Conservation (phyloP, 2,797 vertebrate species). For the Coregonus sp. region DNA sequence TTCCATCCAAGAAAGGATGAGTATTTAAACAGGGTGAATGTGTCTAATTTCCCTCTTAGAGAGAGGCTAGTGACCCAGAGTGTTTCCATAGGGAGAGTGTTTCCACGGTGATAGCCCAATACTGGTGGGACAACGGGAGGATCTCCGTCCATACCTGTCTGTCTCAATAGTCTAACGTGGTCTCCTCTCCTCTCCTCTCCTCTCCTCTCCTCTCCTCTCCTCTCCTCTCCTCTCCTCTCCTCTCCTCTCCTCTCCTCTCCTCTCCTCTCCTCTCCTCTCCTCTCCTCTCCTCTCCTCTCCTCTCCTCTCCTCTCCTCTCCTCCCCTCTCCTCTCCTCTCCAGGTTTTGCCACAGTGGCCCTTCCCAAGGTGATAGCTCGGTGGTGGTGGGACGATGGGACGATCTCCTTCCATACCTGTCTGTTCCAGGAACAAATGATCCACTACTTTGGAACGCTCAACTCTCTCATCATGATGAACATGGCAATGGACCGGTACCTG, state of each 20-base stretch:
- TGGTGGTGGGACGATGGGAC: conserved; percentile 60
- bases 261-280: too few species aligned
- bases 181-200: too few species aligned
- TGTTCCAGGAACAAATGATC: conserved; percentile 70
- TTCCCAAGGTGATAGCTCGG: conserved; percentile 65
- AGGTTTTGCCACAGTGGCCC: conserved; percentile 58
- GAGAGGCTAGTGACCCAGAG: too few species aligned
- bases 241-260: too few species aligned
- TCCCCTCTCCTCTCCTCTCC: neutral
- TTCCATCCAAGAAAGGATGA: too few species aligned
- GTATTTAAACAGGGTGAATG: too few species aligned
- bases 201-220: too few species aligned
- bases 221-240: too few species aligned
- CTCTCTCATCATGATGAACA: conserved; percentile 67
- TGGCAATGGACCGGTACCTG: conserved; percentile 68
- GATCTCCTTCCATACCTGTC: conserved; percentile 59
- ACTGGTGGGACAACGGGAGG: neutral
- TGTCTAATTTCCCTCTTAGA: too few species aligned
- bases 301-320: neutral
- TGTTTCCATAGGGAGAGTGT: too few species aligned
- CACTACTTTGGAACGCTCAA: conserved; percentile 73
- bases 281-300: too few species aligned
- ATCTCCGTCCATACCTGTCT: neutral
- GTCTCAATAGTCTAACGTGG: too few species aligned
- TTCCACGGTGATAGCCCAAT: neutral